Percentiles rank a stretch among this genome's conserved stretches.
These are phyloP conservation scores for Caenorhabditis angaria DNA, from an alignment of 2,888 invertebrate species.

Conservation along the genomic window DNA sequence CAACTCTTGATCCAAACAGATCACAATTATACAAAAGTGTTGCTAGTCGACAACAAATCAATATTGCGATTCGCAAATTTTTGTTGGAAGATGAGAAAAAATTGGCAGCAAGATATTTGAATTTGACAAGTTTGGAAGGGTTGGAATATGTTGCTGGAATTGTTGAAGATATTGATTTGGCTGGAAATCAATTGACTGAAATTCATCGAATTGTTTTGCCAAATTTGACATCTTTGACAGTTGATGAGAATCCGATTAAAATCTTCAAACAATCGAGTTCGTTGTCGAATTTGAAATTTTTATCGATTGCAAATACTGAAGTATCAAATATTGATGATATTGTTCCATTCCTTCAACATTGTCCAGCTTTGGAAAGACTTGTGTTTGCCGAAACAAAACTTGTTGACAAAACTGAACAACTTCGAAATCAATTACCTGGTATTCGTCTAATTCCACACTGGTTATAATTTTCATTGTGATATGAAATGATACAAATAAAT, in stretches of 20 bases:
- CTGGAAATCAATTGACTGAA: conserved; percentile 43
- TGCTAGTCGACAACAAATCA: conserved; percentile 22
- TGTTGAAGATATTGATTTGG: conserved; percentile 34
- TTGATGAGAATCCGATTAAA: conserved; percentile 54
- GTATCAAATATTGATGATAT: conserved; percentile 18
- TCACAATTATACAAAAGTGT: conserved; percentile 22
- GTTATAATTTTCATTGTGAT: conserved; percentile 22
- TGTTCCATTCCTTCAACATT: conserved; percentile 27
- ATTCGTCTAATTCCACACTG: conserved; percentile 43
- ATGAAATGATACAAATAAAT: background rate
- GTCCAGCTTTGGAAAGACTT: conserved; percentile 34
- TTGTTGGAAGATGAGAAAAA: conserved; percentile 8
- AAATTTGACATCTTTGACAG: conserved; percentile 40
- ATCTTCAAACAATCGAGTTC: conserved; percentile 10
- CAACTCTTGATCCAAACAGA: conserved; percentile 28
- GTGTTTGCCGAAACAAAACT: conserved; percentile 47
- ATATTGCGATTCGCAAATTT: conserved; percentile 16
- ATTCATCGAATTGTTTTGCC: conserved; percentile 46
- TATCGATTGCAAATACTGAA: conserved; percentile 44
- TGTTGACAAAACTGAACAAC: conserved; percentile 33
- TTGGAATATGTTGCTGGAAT: conserved; percentile 49
- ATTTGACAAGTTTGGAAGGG: conserved; percentile 43
- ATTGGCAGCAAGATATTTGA: conserved; percentile 20
- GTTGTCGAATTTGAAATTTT: conserved; percentile 39
- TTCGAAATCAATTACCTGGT: conserved; percentile 24